A percentile compares a stretch with the other conserved stretches of the same genome.
phyloP scores from a whole-genome alignment of 2,113 vertebrate species.

The Onychostruthus taczanowskii region DNA sequence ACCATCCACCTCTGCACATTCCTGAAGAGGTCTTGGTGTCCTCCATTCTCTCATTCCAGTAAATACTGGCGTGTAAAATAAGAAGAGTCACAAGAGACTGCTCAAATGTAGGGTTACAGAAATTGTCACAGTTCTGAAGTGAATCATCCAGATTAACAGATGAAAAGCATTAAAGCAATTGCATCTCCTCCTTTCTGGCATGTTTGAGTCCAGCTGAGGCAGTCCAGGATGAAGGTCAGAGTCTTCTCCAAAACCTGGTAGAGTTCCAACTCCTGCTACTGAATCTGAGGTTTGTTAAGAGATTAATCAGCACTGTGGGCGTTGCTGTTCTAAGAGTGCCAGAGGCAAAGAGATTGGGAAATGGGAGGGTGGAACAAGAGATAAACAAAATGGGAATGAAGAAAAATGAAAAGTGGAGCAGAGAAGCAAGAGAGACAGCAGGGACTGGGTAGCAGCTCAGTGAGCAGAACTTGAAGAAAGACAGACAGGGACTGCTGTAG shows the following conservation, averaged over 20 bases:
- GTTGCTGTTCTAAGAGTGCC: not conserved
- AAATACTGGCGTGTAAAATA: not conserved
- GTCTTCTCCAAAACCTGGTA: not conserved
- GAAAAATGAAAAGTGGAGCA: not conserved
- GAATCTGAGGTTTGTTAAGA: not conserved
- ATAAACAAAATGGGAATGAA: not conserved
- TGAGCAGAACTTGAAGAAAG: not conserved
- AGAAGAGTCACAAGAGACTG: not conserved
- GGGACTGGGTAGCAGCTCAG: not conserved
- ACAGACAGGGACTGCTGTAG: not conserved
- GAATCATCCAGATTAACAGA: not conserved
- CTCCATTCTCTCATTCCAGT: not conserved
- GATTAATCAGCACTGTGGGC: constrained; percentile 3
- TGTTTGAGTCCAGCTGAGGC: not conserved
- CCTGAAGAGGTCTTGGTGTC: not conserved
- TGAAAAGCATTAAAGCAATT: not conserved
- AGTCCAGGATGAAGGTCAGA: constrained; percentile 16
- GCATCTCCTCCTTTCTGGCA: not conserved
- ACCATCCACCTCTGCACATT: not conserved
- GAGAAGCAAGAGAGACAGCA: not conserved
- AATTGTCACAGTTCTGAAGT: not conserved
- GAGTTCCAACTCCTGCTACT: not conserved
- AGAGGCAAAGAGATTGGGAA: constrained; percentile 20
- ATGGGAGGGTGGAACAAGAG: not conserved
- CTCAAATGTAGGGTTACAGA: not conserved